Percentiles rank a stretch among this genome's conserved stretches.
These are phyloP conservation scores for Papilio machaon DNA, from an alignment of 1,140 invertebrate species.

Conservation along the genomic window DNA sequence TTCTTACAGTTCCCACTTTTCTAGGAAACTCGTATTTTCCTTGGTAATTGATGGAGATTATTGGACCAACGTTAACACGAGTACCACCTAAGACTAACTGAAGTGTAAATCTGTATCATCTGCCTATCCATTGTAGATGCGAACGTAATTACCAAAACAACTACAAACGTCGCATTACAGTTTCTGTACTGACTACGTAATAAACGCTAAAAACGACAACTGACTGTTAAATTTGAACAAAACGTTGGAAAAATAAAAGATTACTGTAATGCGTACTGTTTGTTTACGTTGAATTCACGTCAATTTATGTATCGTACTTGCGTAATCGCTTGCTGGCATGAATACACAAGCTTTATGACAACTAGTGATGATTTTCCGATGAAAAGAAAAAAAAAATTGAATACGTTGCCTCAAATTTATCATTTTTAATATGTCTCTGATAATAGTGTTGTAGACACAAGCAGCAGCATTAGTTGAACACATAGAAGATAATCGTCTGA, in stretches of 20 bases:
- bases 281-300: background rate
- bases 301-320: slow-evolving; percentile 21
- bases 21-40: no score
- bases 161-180: background rate
- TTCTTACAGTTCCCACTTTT: no score
- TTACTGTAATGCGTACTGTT: background rate
- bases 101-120: background rate
- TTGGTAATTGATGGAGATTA: no score
- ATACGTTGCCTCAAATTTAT: background rate
- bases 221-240: slow-evolving; percentile 10
- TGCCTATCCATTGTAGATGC: background rate
- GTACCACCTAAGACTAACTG: no score
- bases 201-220: slow-evolving; percentile 5
- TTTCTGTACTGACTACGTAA: background rate
- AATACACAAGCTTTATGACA: background rate
- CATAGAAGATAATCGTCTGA: no score
- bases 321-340: background rate
- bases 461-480: no score
- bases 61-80: no score
- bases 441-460: no score
- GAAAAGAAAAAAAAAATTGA: background rate
- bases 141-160: background rate
- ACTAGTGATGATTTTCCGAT: background rate
- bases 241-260: background rate
- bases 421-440: background rate